phyloP scores from a whole-genome alignment of 2,888 invertebrate genomes.

The Cinara cedri region DNA sequence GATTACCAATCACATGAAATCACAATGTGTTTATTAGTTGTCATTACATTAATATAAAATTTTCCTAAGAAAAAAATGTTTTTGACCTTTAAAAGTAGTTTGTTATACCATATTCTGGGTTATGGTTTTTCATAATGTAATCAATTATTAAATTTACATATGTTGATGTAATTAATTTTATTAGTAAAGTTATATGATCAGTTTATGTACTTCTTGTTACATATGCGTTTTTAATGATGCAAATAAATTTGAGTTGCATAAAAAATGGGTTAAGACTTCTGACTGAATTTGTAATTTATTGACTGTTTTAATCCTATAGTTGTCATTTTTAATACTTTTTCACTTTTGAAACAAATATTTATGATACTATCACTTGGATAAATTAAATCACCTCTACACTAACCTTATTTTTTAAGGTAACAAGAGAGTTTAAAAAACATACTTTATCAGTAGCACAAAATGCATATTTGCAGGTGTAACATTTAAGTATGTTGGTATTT shows the following conservation, averaged over 20 bases:
- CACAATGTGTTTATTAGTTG: too few species aligned
- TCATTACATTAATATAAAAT: too few species aligned
- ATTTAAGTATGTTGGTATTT: constrained; percentile 4
- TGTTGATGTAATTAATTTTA: constrained; percentile 15
- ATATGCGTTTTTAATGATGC: neutral
- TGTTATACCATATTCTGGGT: too few species aligned
- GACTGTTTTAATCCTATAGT: neutral
- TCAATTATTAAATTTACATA: too few species aligned
- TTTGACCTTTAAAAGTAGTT: too few species aligned
- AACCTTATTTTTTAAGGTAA: constrained; percentile 3
- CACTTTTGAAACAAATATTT: constrained; percentile 5
- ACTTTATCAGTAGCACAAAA: neutral
- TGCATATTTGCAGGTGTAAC: neutral
- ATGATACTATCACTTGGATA: neutral
- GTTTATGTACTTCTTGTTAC: constrained; percentile 8
- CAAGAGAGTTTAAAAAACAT: neutral
- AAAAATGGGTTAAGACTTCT: constrained; percentile 9
- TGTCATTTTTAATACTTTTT: neutral
- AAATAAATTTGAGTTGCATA: constrained; percentile 12
- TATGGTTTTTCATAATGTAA: too few species aligned
- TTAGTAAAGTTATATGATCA: constrained; percentile 4
- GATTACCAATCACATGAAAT: too few species aligned
- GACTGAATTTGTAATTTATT: constrained; percentile 21
- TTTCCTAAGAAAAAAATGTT: too few species aligned
- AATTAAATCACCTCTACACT: constrained; percentile 2